Percentiles rank a stretch among this genome's conserved stretches.
These are phyloP conservation scores for Lordiphosa mommai DNA, from an alignment of 1,140 invertebrate species.

Conservation along the genomic window DNA sequence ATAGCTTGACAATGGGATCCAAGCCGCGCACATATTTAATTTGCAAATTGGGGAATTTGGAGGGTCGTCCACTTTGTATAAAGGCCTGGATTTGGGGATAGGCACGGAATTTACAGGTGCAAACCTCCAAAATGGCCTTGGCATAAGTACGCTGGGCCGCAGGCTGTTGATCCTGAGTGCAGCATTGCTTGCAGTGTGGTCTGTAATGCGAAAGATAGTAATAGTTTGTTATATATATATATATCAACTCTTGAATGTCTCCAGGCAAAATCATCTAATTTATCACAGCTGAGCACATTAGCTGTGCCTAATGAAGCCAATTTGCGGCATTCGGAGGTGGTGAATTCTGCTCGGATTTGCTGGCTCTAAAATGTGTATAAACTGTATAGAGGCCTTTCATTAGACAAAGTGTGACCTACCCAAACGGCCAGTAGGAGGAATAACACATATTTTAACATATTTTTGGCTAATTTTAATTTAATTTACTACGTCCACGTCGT, in stretches of 20 bases:
- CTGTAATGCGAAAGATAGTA: constrained; percentile 72
- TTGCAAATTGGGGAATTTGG: constrained; percentile 92
- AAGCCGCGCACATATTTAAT: constrained; percentile 94
- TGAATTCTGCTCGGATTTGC: constrained; percentile 43
- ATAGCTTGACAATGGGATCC: constrained; percentile 94
- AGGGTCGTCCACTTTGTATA: constrained; percentile 91
- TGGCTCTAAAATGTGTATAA: constrained; percentile 13
- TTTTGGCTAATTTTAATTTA: constrained; percentile 35
- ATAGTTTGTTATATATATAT: background rate
- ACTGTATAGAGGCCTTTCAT: background rate
- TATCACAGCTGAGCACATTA: constrained; percentile 94
- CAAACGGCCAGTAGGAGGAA: constrained; percentile 34
- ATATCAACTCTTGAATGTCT: constrained; percentile 82
- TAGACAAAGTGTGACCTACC: constrained; percentile 2
- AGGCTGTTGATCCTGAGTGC: constrained; percentile 85
- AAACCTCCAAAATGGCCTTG: constrained; percentile 93
- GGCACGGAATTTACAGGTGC: constrained; percentile 96
- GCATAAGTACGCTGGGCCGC: constrained; percentile 87
- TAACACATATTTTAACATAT: constrained; percentile 25
- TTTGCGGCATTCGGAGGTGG: constrained; percentile 86
- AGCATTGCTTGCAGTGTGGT: constrained; percentile 88
- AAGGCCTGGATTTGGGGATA: constrained; percentile 98
- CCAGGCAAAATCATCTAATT: constrained; percentile 88
- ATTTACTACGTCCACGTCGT: constrained; percentile 61
- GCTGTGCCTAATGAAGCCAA: constrained; percentile 91